Evolutionary conservation across 2,797 vertebrate species (phyloP).

Genomic region (Scyliorhinus canicula): DNA sequence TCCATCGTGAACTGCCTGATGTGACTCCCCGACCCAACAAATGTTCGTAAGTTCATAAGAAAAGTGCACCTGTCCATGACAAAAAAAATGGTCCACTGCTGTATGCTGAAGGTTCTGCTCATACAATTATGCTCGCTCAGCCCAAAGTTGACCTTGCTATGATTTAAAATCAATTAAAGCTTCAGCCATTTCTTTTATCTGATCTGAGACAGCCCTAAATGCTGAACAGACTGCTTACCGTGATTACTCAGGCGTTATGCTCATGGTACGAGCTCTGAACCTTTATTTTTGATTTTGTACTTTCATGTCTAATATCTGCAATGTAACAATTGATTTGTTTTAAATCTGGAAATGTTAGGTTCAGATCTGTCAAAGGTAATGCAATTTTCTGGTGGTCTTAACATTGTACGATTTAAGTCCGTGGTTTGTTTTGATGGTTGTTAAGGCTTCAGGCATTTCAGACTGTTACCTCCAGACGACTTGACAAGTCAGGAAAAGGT

Average conservation of each 20-base stretch:
- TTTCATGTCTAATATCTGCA: not conserved
- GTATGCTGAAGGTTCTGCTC: not conserved
- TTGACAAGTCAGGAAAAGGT: constrained; percentile 32
- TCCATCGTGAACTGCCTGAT: no score
- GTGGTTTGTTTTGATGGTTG: not conserved
- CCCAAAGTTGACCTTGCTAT: constrained; percentile 11
- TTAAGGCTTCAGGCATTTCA: constrained; percentile 37
- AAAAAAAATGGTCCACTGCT: not conserved
- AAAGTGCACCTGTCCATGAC: no score
- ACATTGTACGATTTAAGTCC: not conserved
- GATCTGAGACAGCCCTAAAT: constrained; percentile 1
- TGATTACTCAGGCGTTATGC: not conserved
- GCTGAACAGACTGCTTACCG: not conserved
- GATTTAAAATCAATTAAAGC: not conserved
- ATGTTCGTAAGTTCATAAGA: not conserved
- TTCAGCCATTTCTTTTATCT: not conserved
- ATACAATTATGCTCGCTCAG: not conserved
- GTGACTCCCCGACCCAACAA: not conserved
- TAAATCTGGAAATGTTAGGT: not conserved
- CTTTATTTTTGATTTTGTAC: not conserved
- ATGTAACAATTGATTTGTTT: not conserved
- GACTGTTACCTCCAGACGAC: constrained; percentile 11
- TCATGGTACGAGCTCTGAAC: not conserved
- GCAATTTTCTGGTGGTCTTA: not conserved
- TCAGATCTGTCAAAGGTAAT: constrained; percentile 12